Evolutionary conservation across 1,140 invertebrate genomes (phyloP), one percentile per base, ranked within the genome.

Genomic region (Zaprionus africanus): DNA sequence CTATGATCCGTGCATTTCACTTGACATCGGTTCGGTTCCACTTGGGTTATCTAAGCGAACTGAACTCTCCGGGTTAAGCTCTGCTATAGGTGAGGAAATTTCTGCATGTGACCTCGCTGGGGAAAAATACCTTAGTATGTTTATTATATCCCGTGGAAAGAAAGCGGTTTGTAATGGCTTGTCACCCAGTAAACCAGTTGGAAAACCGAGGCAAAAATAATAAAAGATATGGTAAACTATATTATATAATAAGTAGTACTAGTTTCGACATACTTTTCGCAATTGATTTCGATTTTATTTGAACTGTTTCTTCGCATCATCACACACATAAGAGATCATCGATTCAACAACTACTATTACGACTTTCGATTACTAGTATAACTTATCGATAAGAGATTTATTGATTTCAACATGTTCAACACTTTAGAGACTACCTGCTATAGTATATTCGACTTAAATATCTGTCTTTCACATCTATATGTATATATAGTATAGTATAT

Each of bases 361-460:
- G 46, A 13, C 79, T 72, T 79, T 68, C 70, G 57, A 22, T 70
- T 84, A 72, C 57, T 64, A 41, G n/a, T 64, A 60, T 63, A 41
- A 12, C 46, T 58, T 86, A 68, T 46, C 9, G 46, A 12, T 51
- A 24, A 51, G 22, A 51, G 22, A 70, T 65, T 86, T 77, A 85
- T 79, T 69, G 53, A 62, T 78, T 81, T 88, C 59, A 78, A 56
- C 71, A 79, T 77, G n/a, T 58, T 57, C 80, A 87, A 87, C 73
- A 80, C 72, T 88, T 87, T 69, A 78, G 41, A 69, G 75, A 83
- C 79, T 85, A 79, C 60, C 46, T 22, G 34, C 60, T 69, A 13
- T 56, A 43, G 41, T 41, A 43, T 24, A 13, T 54, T 28, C 24
- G 19, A 64, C 51, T 64, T 54, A 62, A 43, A 24, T 54, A 36